phyloP scores from a whole-genome alignment of 2,797 vertebrate species.

The Squalus acanthias region DNA sequence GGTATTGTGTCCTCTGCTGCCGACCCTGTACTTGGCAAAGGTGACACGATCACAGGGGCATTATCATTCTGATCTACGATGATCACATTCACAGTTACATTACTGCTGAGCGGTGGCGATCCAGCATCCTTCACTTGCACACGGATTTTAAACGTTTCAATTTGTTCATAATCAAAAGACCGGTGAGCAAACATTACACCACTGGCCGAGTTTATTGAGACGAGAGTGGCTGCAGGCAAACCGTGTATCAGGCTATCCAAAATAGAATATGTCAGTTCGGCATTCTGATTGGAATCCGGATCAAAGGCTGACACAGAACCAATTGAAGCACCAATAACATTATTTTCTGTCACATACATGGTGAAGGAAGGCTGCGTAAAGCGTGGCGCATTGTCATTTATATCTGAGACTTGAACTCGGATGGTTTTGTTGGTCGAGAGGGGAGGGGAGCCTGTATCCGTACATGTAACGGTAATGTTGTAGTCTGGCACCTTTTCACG shows the following conservation, averaged over 20 bases:
- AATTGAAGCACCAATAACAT: constrained; percentile 48
- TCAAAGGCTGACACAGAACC: constrained; percentile 50
- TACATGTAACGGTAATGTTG: constrained; percentile 50
- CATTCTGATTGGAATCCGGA: constrained; percentile 51
- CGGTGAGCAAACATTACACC: constrained; percentile 58
- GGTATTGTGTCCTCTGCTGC: constrained; percentile 54
- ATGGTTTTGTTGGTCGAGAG: constrained; percentile 48
- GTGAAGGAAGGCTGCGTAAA: constrained; percentile 54
- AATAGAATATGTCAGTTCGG: constrained; percentile 51
- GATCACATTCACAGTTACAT: constrained; percentile 45
- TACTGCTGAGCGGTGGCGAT: constrained; percentile 42
- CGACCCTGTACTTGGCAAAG: constrained; percentile 46
- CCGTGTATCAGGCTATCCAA: constrained; percentile 50
- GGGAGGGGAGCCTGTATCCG: constrained; percentile 52
- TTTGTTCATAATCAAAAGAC: constrained; percentile 56
- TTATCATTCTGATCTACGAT: constrained; percentile 54
- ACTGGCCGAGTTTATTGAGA: constrained; percentile 51
- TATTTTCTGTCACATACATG: constrained; percentile 55
- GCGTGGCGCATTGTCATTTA: constrained; percentile 57
- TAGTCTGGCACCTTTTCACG: constrained; percentile 46
- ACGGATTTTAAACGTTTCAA: constrained; percentile 38
- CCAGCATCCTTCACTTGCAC: constrained; percentile 41
- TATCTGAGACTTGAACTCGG: constrained; percentile 49
- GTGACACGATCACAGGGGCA: constrained; percentile 45
- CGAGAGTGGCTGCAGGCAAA: constrained; percentile 47